Base-by-base conservation (phyloP, 2,888 invertebrate genomes). In the Isotomurus palustris region DNA sequence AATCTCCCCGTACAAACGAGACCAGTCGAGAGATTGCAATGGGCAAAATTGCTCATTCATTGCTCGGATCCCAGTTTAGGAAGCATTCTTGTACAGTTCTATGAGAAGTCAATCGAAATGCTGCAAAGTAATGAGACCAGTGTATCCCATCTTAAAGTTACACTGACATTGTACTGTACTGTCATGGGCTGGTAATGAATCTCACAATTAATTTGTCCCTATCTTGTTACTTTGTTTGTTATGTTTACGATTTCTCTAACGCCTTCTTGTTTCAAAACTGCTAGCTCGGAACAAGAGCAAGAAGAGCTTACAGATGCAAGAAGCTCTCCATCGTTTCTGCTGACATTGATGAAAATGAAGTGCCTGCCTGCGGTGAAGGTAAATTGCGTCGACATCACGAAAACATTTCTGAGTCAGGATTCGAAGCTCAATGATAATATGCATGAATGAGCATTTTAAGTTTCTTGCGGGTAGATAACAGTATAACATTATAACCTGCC, bases 11-110 rank as follows among this genome's bases (percentile, higher is more conserved):
- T 40, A 24, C 36, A 54, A 28, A 53, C 53, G 61, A 54, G 51
- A 28, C 28, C 57, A 43, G 14, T 41, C 10, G 50, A 61, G 21
- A 48, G 24, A 22, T 24, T 57, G 14, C 40, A 43, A 21, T 61
- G 61, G 61, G 51, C 54, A 45, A 54, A 58, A 40, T 53, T 61
- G 10, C 57, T 61, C n/a, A 25, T 40, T 19, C 52, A 45, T 51
- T 60, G 60, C 40, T 35, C 12, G 3, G 29, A 45, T 4, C 17
- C 45, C 6, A 45, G 28, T 27, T 25, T 45, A 14, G 27, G 17
- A 14, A n/a, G n/a, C 17, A 6, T 14, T 14, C 17, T 25, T 3
- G 14, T 8, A 8, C 4, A 28, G 6, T 45, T 28, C 14, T 27
- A 27, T 45, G 3, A 5, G 28, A 45, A 6, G 4, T 25, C 28